Percentiles rank a stretch among this genome's conserved stretches.
Conservation (phyloP, 2,113 vertebrate genomes). For the Thamnaconus septentrionalis region DNA sequence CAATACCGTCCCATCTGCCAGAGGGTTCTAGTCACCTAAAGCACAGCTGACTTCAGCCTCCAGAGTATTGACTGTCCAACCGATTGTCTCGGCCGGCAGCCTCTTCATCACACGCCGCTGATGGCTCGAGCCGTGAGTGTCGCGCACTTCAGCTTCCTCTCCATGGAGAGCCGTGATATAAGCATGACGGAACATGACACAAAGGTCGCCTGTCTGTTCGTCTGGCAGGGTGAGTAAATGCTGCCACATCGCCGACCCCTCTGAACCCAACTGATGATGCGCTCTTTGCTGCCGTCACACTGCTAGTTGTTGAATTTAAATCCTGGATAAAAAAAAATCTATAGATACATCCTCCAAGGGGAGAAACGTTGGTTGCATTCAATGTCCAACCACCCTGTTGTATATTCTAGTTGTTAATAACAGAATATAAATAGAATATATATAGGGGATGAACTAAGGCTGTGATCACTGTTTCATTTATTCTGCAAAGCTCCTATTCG, state of each 20-base stretch:
- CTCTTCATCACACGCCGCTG: slow-evolving; percentile 12
- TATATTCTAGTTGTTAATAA: too few relatives aligned
- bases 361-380: too few relatives aligned
- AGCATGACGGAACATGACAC: slow-evolving; percentile 14
- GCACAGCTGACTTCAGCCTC: background rate
- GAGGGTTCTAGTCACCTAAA: background rate
- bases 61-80: slow-evolving; percentile 2
- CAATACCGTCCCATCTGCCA: background rate
- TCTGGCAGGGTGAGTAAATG: background rate
- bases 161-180: slow-evolving; percentile 15
- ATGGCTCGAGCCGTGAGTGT: slow-evolving; percentile 8
- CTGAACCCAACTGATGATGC: too few relatives aligned
- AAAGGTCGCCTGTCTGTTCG: slow-evolving; percentile 31
- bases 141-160: slow-evolving; percentile 13
- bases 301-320: too few relatives aligned
- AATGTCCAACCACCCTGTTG: too few relatives aligned
- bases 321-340: background rate
- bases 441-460: too few relatives aligned
- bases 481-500: too few relatives aligned
- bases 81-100: slow-evolving; percentile 28
- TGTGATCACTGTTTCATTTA: too few relatives aligned
- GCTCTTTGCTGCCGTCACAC: too few relatives aligned
- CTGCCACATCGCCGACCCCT: too few relatives aligned
- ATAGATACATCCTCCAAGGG: background rate
- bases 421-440: too few relatives aligned